A percentile compares a stretch with the other conserved stretches of the same genome.
Conservation (phyloP, 2,888 invertebrate species). For the Brachynemurus nebulosus region DNA sequence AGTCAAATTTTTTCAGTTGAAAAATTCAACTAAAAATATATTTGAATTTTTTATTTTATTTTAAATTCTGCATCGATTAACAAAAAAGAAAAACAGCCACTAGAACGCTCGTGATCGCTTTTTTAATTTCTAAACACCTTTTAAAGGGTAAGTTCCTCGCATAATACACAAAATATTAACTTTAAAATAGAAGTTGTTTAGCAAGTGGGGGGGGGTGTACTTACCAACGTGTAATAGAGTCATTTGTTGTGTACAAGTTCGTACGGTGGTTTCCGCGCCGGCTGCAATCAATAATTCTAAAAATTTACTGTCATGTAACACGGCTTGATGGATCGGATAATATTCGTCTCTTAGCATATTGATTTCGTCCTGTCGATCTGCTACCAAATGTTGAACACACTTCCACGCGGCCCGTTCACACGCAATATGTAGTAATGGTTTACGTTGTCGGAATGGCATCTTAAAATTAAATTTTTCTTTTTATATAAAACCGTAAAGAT, state of each 20-base stretch:
- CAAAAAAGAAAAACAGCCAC: no score
- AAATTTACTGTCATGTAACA: constrained; percentile 55
- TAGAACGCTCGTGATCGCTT: no score
- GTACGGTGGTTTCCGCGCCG: constrained; percentile 55
- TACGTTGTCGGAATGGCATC: constrained; percentile 39
- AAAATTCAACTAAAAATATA: no score
- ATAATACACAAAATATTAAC: no score
- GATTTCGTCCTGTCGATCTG: constrained; percentile 51
- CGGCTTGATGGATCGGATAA: constrained; percentile 64
- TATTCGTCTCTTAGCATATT: constrained; percentile 60
- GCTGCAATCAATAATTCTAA: constrained; percentile 47
- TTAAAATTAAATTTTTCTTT: constrained; percentile 14
- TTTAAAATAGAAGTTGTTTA: no score
- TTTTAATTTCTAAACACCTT: no score
- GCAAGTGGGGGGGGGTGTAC: no score
- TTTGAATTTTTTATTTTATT: no score
- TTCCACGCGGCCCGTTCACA: constrained; percentile 59
- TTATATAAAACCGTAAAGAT: no score
- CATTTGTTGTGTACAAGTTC: constrained; percentile 58
- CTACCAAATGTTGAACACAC: constrained; percentile 51
- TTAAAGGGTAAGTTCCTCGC: no score
- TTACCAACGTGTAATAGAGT: constrained; percentile 48
- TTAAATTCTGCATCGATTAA: no score
- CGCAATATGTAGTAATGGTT: constrained; percentile 51
- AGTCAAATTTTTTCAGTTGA: no score